A percentile compares a stretch with the other conserved stretches of the same genome.
Conservation (phyloP, 2,797 vertebrate species). For the Myotis findleyi region DNA sequence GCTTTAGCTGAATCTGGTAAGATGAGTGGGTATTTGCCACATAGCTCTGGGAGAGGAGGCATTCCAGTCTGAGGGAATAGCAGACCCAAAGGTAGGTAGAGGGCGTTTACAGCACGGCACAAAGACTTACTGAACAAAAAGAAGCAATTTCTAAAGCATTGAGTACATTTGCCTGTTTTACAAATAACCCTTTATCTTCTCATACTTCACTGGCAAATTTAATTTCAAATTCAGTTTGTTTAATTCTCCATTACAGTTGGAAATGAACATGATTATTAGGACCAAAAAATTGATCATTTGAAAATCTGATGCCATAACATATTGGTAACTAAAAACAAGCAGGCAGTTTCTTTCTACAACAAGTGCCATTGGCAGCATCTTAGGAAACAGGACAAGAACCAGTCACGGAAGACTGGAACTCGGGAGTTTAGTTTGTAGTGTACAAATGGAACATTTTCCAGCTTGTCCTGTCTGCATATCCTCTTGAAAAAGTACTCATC, state of each 20-base stretch:
- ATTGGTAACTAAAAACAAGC: neutral
- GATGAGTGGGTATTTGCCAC: neutral
- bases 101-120: neutral
- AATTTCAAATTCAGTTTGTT: constrained; percentile 48
- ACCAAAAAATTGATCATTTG: neutral
- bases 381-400: neutral
- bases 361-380: neutral
- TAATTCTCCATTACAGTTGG: neutral
- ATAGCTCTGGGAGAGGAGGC: neutral
- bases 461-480: neutral
- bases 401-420: neutral
- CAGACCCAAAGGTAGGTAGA: neutral
- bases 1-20: neutral
- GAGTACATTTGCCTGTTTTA: neutral
- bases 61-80: neutral
- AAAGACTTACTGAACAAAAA: neutral
- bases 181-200: constrained; percentile 38
- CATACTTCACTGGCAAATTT: neutral
- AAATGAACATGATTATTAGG: neutral
- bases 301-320: constrained; percentile 14
- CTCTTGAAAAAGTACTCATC: neutral
- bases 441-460: neutral
- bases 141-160: constrained; percentile 20
- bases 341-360: neutral
- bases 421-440: neutral